Conservation (phyloP, 1,140 invertebrate species). For the Riptortus pedestris region DNA sequence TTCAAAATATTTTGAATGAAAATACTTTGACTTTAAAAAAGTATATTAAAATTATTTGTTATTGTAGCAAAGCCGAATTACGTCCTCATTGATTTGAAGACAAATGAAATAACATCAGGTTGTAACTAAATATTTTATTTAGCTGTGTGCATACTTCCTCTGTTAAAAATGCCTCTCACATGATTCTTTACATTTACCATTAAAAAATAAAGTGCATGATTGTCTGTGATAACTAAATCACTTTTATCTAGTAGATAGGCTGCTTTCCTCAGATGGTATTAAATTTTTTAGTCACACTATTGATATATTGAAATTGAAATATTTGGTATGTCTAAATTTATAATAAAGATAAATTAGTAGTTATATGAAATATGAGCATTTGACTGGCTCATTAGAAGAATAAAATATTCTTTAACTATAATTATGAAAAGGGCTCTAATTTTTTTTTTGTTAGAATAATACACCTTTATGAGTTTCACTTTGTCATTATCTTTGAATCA, state of each 20-base stretch:
- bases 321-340: no score
- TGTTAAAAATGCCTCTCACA: background rate
- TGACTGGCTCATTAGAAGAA: no score
- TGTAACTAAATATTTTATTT: conserved; percentile 9
- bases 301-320: no score
- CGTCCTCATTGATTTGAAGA: conserved; percentile 25
- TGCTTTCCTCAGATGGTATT: background rate
- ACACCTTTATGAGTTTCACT: no score
- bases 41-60: conserved; percentile 6
- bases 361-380: no score
- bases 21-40: no score
- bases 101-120: conserved; percentile 18
- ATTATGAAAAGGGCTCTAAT: no score
- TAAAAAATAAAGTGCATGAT: conserved; percentile 17
- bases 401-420: no score
- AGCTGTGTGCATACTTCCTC: conserved; percentile 8
- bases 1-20: no score
- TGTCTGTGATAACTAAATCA: background rate
- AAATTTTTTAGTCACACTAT: background rate
- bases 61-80: conserved; percentile 24
- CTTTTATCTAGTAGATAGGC: background rate
- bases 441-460: no score
- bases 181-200: conserved; percentile 14
- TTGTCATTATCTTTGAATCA: no score
- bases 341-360: no score